A percentile compares a stretch with the other conserved stretches of the same genome.
These are phyloP conservation scores for Peucedramus taeniatus DNA, from an alignment of 2,113 vertebrate species.

Conservation along the genomic window DNA sequence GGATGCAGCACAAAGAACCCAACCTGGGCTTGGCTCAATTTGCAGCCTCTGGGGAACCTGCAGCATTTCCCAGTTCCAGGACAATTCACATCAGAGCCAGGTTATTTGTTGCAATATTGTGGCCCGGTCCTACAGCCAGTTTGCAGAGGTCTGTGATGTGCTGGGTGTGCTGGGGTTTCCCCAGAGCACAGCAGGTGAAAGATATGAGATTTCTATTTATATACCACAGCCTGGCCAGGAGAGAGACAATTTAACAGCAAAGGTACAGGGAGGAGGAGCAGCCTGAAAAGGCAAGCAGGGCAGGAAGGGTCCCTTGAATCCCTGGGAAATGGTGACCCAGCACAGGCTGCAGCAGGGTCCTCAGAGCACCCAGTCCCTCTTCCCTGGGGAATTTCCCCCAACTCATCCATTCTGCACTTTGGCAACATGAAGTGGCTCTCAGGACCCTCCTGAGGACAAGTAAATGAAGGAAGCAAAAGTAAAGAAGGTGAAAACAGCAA, in stretches of 20 bases:
- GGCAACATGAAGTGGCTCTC: rapidly evolving
- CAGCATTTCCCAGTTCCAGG: background rate
- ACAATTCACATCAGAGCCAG: background rate
- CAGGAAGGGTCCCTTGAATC: background rate
- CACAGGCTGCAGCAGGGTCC: background rate
- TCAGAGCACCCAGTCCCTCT: background rate
- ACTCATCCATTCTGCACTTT: background rate
- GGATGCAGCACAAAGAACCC: background rate
- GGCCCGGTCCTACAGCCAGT: background rate
- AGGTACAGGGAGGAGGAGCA: background rate
- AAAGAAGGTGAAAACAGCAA: background rate
- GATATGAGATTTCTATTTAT: conserved; percentile 64
- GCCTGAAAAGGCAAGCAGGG: background rate
- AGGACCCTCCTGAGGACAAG: background rate
- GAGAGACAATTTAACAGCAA: background rate
- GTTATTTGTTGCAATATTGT: conserved; percentile 56
- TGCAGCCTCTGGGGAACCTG: background rate
- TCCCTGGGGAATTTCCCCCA: background rate
- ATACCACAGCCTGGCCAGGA: background rate
- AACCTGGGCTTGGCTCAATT: background rate
- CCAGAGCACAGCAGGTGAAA: conserved; percentile 35
- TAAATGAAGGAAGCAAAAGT: background rate
- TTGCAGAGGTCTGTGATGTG: background rate
- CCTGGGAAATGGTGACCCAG: background rate
- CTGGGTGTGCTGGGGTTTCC: conserved; percentile 35